phyloP scores from a whole-genome alignment of 2,113 vertebrate species.

The Cettia cetti region DNA sequence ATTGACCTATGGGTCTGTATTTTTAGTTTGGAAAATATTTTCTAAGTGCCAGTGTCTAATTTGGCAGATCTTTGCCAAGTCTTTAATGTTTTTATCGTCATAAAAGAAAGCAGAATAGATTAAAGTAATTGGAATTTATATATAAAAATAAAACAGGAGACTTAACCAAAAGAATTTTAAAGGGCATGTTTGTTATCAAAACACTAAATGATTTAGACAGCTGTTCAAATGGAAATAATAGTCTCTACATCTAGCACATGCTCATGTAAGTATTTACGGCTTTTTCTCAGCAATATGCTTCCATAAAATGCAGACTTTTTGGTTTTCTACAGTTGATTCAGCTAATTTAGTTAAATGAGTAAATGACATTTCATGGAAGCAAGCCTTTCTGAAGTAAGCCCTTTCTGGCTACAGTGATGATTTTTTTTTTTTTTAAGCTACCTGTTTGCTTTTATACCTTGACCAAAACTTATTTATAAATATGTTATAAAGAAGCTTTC shows the following conservation, averaged over 20 bases:
- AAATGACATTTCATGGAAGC: background rate
- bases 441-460: background rate
- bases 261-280: background rate
- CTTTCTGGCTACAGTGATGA: background rate
- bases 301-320: background rate
- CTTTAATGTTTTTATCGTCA: background rate
- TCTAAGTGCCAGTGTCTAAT: background rate
- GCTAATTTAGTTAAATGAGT: background rate
- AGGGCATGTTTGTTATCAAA: slow-evolving; percentile 22
- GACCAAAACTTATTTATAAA: background rate
- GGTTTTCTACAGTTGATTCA: background rate
- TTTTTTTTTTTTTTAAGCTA: background rate
- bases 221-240: background rate
- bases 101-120: background rate
- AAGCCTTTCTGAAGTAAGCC: background rate
- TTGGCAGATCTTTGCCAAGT: background rate
- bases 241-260: background rate
- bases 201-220: background rate
- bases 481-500: background rate
- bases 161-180: background rate
- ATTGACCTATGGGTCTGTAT: background rate
- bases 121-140: background rate
- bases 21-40: background rate
- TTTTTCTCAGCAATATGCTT: background rate
- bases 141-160: background rate